A percentile compares a stretch with the other conserved stretches of the same genome.
Conservation (phyloP, 2,888 invertebrate genomes). For the Cantharis flavilabris region DNA sequence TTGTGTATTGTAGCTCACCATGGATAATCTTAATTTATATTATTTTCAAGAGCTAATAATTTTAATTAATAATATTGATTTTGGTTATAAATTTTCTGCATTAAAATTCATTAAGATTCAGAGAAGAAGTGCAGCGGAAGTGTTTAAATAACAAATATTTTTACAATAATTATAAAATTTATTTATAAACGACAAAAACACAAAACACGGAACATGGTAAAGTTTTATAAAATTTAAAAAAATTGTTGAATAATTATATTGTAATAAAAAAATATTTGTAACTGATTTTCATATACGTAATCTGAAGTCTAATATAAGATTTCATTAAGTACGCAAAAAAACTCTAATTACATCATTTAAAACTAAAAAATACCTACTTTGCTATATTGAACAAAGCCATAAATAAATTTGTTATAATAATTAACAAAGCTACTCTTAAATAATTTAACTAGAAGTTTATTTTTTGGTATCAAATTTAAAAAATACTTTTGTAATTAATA, state of each 20-base stretch:
- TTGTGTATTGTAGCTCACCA: too few relatives aligned
- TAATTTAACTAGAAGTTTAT: background rate
- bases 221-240: background rate
- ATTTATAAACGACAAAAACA: background rate
- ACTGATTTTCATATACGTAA: background rate
- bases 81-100: too few relatives aligned
- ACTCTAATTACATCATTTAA: background rate
- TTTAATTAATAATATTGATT: too few relatives aligned
- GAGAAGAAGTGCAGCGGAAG: too few relatives aligned
- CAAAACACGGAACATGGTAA: background rate
- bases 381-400: background rate
- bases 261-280: background rate
- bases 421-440: background rate
- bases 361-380: background rate
- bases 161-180: background rate
- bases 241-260: background rate
- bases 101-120: too few relatives aligned
- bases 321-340: background rate
- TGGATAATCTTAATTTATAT: too few relatives aligned
- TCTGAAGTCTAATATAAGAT: background rate
- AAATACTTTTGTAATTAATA: background rate
- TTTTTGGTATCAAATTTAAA: background rate
- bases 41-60: too few relatives aligned
- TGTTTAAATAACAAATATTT: too few relatives aligned
- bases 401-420: background rate